phyloP scores from a whole-genome alignment of 2,113 vertebrate genomes.

The Pluvianellus socialis region DNA sequence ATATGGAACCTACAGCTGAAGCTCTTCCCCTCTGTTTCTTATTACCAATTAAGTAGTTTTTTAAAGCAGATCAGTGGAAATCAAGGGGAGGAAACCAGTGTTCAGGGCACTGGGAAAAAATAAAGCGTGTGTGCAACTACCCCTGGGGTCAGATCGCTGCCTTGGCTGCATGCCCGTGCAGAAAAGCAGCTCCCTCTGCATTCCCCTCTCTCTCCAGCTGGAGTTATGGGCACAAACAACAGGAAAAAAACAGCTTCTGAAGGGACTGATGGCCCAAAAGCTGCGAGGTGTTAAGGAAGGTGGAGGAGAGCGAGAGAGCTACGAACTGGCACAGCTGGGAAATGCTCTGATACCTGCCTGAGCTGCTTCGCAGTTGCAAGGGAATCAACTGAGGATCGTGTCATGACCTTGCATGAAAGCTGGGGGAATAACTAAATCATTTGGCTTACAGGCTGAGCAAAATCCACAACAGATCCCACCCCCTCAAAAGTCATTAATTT shows the following conservation, averaged over 20 bases:
- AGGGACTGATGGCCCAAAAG: background rate
- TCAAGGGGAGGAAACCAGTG: background rate
- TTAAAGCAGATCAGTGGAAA: background rate
- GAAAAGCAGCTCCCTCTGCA: background rate
- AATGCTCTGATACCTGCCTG: background rate
- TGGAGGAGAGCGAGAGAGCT: background rate
- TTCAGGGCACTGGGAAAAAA: background rate
- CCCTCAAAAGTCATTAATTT: background rate
- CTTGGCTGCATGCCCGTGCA: background rate
- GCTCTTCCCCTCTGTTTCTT: background rate
- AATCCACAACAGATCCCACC: background rate
- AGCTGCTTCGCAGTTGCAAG: background rate
- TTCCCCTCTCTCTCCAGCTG: background rate
- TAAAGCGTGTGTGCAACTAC: fast-evolving
- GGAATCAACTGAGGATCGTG: background rate
- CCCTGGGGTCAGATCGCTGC: fast-evolving
- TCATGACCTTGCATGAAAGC: background rate
- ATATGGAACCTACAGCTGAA: background rate
- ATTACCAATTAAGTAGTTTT: background rate
- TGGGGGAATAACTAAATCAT: background rate
- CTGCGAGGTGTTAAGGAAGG: background rate
- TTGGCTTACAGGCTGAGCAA: background rate
- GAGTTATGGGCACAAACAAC: background rate
- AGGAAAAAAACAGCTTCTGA: background rate
- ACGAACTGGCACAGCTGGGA: background rate